These are phyloP conservation scores for Boulengerochromis microlepis DNA, from an alignment of 2,113 vertebrate species.

Conservation along the genomic window DNA sequence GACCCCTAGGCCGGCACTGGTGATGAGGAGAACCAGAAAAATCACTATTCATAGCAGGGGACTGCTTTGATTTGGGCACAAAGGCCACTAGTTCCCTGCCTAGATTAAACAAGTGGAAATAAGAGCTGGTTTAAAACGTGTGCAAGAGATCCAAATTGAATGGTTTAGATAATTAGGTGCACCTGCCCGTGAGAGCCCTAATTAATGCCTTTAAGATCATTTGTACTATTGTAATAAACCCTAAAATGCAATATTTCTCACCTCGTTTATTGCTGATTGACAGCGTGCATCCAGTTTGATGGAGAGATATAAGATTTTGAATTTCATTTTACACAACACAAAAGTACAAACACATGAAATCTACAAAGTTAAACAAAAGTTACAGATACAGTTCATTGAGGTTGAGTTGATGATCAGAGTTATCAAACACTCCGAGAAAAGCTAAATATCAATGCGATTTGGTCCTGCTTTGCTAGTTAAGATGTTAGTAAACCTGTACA, in stretches of 20 bases:
- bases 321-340: not conserved
- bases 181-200: slow-evolving; percentile 45
- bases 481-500: not conserved
- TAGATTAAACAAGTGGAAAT: slow-evolving; percentile 43
- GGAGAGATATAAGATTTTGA: not conserved
- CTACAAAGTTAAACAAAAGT: not conserved
- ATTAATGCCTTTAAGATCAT: not conserved
- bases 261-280: not conserved
- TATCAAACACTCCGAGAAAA: not conserved
- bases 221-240: not conserved
- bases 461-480: not conserved
- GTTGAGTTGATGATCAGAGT: not conserved
- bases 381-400: not conserved
- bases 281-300: not conserved
- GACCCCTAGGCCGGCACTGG: slow-evolving; percentile 45
- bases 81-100: slow-evolving; percentile 44
- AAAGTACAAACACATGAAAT: not conserved
- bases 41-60: slow-evolving; percentile 53
- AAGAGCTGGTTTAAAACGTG: slow-evolving; percentile 43
- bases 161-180: slow-evolving; percentile 61
- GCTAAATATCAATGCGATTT: not conserved
- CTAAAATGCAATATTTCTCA: not conserved
- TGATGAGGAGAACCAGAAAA: slow-evolving; percentile 29
- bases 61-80: slow-evolving; percentile 60
- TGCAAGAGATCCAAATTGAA: slow-evolving; percentile 37